phyloP scores from a whole-genome alignment of 1,140 invertebrate species.

The Pseudoatta argentina region DNA sequence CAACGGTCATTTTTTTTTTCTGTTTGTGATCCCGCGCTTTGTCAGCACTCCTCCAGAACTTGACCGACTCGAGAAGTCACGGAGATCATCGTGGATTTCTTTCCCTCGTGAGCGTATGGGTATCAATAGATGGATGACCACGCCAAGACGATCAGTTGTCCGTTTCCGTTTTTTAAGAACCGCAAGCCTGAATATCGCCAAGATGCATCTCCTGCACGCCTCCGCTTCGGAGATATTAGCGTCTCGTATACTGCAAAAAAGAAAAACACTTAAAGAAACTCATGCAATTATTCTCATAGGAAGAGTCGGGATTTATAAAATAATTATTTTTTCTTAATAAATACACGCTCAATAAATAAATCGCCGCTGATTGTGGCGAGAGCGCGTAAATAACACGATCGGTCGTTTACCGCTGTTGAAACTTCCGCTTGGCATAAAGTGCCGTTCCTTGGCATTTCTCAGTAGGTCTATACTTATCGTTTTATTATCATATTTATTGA shows the following conservation, averaged over 20 bases:
- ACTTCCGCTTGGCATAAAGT: not conserved
- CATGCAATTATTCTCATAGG: conserved; percentile 3
- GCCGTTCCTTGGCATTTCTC: not conserved
- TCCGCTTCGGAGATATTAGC: not conserved
- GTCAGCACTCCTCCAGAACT: conserved; percentile 62
- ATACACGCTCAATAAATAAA: not conserved
- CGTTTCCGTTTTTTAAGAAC: conserved; percentile 1
- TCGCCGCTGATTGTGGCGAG: not conserved
- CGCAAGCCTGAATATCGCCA: not conserved
- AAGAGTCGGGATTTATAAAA: not conserved
- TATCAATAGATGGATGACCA: not conserved
- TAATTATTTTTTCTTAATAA: not conserved
- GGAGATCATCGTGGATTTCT: conserved; percentile 36
- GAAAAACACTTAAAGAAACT: not conserved
- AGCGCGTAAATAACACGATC: conserved; percentile 34
- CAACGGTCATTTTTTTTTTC: conserved; percentile 80
- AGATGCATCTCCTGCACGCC: conserved; percentile 5
- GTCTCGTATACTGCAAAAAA: conserved; percentile 12
- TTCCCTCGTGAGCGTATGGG: not conserved
- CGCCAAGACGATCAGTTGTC: not conserved
- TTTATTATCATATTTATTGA: not conserved
- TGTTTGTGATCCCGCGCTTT: conserved; percentile 35
- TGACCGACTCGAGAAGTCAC: conserved; percentile 15
- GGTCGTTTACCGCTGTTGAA: conserved; percentile 3
- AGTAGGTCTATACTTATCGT: not conserved